A percentile compares a stretch with the other conserved stretches of the same genome.
Evolutionary conservation across 2,888 invertebrate genomes (phyloP).

Genomic region (Xestobium rufovillosum): DNA sequence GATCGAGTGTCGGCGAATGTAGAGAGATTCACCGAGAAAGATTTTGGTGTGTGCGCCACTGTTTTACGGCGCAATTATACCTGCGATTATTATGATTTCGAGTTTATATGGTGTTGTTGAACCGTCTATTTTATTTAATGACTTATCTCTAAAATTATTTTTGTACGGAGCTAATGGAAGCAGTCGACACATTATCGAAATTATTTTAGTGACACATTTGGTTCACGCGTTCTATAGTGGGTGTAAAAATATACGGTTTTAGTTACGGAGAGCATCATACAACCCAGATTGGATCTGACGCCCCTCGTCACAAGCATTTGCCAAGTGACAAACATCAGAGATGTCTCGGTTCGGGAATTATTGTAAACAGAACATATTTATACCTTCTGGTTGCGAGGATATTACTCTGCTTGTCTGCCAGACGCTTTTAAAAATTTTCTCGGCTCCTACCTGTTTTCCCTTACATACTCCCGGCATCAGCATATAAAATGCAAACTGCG

Average conservation of each 20-base stretch:
- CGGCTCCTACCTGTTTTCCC: not conserved
- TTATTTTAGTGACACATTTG: conserved; percentile 39
- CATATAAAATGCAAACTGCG: conserved; percentile 30
- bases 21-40: too few relatives aligned
- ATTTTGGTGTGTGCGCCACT: too few relatives aligned
- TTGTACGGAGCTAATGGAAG: conserved; percentile 38
- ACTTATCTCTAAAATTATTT: conserved; percentile 30
- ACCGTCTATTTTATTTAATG: conserved; percentile 14
- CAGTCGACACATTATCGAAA: conserved; percentile 39
- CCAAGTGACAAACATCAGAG: conserved; percentile 1
- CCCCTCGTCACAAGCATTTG: conserved; percentile 2
- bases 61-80: too few relatives aligned
- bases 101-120: conserved; percentile 15
- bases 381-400: too few relatives aligned
- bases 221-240: conserved; percentile 34
- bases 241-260: conserved; percentile 35
- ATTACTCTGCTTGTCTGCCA: not conserved
- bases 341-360: too few relatives aligned
- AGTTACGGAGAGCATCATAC: conserved; percentile 26
- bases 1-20: too few relatives aligned
- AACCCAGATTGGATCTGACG: conserved; percentile 6
- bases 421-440: not conserved
- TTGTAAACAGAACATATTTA: too few relatives aligned
- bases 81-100: too few relatives aligned
- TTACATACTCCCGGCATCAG: not conserved